These are phyloP conservation scores for Elaphurus davidianus DNA, from an alignment of 2,113 vertebrate genomes.

Conservation along the genomic window DNA sequence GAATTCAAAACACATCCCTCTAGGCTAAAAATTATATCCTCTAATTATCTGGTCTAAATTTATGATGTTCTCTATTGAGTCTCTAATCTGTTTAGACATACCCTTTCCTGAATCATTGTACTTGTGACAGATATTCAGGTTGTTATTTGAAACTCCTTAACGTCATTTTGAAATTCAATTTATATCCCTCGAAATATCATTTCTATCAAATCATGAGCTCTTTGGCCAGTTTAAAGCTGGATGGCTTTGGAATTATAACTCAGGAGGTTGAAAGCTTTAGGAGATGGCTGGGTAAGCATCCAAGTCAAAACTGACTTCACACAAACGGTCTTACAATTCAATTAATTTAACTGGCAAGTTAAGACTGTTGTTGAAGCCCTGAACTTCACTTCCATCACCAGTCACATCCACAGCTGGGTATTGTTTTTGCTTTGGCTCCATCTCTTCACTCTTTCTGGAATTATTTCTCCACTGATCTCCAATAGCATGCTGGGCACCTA, in stretches of 20 bases:
- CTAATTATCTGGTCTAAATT: conserved; percentile 59
- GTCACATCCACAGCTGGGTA: neutral
- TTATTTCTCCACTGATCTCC: neutral
- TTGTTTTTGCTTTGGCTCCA: neutral
- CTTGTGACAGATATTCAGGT: conserved; percentile 45
- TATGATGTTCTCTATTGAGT: conserved; percentile 17
- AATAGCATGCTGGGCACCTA: neutral
- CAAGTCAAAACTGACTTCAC: conserved; percentile 17
- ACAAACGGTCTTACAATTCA: conserved; percentile 5
- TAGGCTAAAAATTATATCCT: conserved; percentile 49
- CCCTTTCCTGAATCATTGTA: conserved; percentile 37
- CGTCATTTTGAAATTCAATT: conserved; percentile 55
- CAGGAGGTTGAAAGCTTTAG: neutral
- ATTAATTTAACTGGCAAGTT: conserved; percentile 23
- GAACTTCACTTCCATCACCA: neutral
- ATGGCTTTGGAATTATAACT: conserved; percentile 49
- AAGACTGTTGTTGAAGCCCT: neutral
- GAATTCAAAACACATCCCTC: conserved; percentile 49
- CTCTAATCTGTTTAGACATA: conserved; percentile 49
- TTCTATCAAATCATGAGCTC: conserved; percentile 26
- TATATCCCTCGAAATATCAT: conserved; percentile 4
- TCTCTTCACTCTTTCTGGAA: neutral
- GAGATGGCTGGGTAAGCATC: neutral
- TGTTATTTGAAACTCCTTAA: conserved; percentile 41
- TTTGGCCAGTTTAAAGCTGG: conserved; percentile 2